Evolutionary conservation across 23 tunicate genomes (phyloP), one percentile per base, ranked within the genome.

Genomic region (Styela clava): DNA sequence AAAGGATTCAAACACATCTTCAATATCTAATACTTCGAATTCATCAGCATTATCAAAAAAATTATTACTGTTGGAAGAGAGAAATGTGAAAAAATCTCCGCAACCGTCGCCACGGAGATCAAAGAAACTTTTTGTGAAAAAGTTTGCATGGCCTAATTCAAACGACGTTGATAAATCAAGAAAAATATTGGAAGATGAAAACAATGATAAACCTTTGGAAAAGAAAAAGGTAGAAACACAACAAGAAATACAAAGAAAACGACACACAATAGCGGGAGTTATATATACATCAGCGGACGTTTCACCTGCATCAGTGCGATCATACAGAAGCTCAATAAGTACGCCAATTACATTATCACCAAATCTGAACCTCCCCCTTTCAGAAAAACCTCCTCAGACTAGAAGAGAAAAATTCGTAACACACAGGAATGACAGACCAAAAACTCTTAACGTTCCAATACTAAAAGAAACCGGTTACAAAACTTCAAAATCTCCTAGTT

Each of bases 11-110:
- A 71, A 27, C 35, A 71, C 5, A 3, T 71, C 77, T 3, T 21
- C 34, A 3, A 16, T 35, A 5, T 71, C 77, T 21, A 71, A 71
- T 32, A 7, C 29, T 21, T 71, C 77, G 23, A 71, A 33, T 30
- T 71, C 77, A 2, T 71, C 77, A 3, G 35, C 77, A 71, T 3
- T 71, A 71, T 71, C 77, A 30, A 71, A 71, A 7, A 71, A 71
- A 34, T 34, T 71, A 35, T 21, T 71, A 16, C 2, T 34, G 23
- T 16, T 71, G 7, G 34, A 34, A 28, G 77, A 71, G 16, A 16
- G 12, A 29, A 26, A 26, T 31, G 34, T 28, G 27, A 31, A 26
- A 71, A 33, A 71, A 31, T 28, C 32, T 22, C 33, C 34, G 24
- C 32, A 71, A 3, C 33, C 34, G 24, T 30, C 77, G 5, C 36